Conservation (phyloP, 2,113 vertebrate species). For the Etheostoma spectabile region DNA sequence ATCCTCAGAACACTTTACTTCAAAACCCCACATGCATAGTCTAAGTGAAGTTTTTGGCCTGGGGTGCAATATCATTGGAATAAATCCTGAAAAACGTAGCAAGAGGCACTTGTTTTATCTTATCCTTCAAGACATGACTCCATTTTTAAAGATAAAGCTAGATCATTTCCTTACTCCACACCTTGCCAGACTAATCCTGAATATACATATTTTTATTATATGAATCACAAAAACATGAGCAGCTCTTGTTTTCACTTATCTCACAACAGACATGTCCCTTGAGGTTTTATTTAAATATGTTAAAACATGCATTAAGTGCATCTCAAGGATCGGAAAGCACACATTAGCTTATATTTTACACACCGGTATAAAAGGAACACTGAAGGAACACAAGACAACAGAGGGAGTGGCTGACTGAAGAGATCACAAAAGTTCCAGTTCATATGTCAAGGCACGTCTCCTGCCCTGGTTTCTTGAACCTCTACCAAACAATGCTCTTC, state of each 20-base stretch:
- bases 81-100: constrained; percentile 27
- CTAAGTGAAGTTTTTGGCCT: constrained; percentile 7
- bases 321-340: not conserved
- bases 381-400: constrained; percentile 26
- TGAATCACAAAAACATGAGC: constrained; percentile 36
- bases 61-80: not conserved
- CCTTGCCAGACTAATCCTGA: constrained; percentile 30
- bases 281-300: constrained; percentile 12
- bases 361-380: not conserved
- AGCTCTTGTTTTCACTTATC: not conserved
- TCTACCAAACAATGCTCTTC: constrained; percentile 4
- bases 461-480: constrained; percentile 8
- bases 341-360: not conserved
- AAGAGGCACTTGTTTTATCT: constrained; percentile 47
- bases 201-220: constrained; percentile 29
- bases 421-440: constrained; percentile 13
- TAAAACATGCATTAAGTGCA: not conserved
- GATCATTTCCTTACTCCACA: not conserved
- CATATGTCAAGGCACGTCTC: constrained; percentile 17
- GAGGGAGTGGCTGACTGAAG: constrained; percentile 27
- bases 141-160: constrained; percentile 29
- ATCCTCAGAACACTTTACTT: constrained; percentile 17
- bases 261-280: not conserved
- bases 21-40: not conserved
- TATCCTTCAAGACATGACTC: constrained; percentile 31